phyloP scores from a whole-genome alignment of 2,113 vertebrate genomes.

The Tauraco erythrolophus region DNA sequence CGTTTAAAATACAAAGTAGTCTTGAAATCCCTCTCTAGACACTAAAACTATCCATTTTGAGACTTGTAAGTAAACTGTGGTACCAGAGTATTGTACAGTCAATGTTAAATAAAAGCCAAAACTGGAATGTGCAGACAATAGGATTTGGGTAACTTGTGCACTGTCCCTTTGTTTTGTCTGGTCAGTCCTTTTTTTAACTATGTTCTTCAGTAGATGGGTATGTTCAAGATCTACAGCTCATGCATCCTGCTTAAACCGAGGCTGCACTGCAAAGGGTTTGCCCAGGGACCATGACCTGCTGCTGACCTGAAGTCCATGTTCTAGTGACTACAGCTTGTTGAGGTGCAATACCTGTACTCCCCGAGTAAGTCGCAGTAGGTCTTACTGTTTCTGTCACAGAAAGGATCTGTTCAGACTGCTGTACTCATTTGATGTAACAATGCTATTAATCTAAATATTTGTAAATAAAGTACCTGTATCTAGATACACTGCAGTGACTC shows the following conservation, averaged over 20 bases:
- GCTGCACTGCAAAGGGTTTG: conserved; percentile 68
- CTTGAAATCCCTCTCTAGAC: conserved; percentile 74
- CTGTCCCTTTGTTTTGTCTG: conserved; percentile 76
- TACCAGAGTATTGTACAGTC: conserved; percentile 79
- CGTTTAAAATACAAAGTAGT: conserved; percentile 71
- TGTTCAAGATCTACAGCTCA: conserved; percentile 56
- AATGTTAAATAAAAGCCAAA: conserved; percentile 82
- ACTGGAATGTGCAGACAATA: conserved; percentile 83
- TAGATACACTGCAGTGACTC: conserved; percentile 71
- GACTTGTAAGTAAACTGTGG: conserved; percentile 72
- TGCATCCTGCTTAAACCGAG: conserved; percentile 68
- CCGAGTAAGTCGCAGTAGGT: conserved; percentile 72
- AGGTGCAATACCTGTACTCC: conserved; percentile 73
- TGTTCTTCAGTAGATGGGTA: conserved; percentile 64
- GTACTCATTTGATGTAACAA: conserved; percentile 87
- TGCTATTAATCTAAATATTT: conserved; percentile 93
- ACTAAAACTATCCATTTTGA: conserved; percentile 71
- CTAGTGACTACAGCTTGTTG: conserved; percentile 50
- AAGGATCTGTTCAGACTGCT: conserved; percentile 82
- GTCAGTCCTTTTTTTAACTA: conserved; percentile 64
- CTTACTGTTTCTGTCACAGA: conserved; percentile 81
- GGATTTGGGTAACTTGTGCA: conserved; percentile 75
- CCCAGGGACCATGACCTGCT: conserved; percentile 84
- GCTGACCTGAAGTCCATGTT: conserved; percentile 51
- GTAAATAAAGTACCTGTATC: conserved; percentile 93